phyloP scores from a whole-genome alignment of 2,113 vertebrate genomes.

The Cyanocitta stelleri region DNA sequence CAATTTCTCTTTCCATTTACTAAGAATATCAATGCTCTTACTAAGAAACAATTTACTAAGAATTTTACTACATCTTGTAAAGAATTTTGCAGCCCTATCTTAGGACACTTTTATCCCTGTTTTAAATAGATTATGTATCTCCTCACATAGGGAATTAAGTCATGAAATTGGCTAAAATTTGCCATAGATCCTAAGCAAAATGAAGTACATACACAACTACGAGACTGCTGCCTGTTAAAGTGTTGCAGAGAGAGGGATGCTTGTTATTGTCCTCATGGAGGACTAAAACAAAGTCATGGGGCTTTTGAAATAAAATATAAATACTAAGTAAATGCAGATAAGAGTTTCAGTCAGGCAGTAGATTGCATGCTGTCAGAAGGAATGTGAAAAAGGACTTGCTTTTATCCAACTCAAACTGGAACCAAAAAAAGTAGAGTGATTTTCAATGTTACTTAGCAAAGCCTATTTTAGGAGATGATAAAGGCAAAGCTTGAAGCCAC shows the following conservation, averaged over 20 bases:
- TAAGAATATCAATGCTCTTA: neutral
- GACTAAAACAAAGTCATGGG: neutral
- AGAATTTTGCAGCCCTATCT: neutral
- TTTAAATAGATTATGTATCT: neutral
- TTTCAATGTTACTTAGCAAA: constrained; percentile 16
- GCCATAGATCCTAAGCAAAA: neutral
- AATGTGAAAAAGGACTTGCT: neutral
- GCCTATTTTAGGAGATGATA: constrained; percentile 11
- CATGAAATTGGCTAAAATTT: neutral
- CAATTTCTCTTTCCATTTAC: neutral
- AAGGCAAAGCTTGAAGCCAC: constrained; percentile 38
- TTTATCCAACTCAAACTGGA: neutral
- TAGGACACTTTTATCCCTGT: neutral
- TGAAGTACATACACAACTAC: neutral
- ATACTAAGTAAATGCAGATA: neutral
- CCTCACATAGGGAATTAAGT: neutral
- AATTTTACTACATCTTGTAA: neutral
- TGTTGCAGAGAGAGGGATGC: neutral
- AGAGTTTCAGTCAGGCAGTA: neutral
- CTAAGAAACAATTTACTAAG: neutral
- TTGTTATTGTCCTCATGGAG: neutral
- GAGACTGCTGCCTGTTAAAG: neutral
- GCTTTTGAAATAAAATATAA: neutral
- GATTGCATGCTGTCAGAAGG: neutral
- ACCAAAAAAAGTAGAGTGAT: neutral